Base-by-base conservation (phyloP, 2,113 vertebrate genomes). In the Plestiodon gilberti region DNA sequence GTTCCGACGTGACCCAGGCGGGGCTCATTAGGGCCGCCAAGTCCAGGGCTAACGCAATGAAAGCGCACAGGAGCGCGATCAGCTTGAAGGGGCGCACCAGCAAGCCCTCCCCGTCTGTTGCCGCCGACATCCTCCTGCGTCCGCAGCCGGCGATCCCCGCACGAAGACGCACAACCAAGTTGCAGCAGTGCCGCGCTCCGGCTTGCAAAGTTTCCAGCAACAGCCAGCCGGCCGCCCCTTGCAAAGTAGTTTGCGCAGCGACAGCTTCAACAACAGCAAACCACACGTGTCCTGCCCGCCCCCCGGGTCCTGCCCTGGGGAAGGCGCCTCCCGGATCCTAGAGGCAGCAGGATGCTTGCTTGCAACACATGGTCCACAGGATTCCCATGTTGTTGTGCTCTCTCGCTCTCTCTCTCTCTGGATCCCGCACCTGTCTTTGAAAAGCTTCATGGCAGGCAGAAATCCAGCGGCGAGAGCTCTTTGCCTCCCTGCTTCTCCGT, bases 1-100 rank as follows among this genome's bases (percentile, higher is more conserved):
- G 95, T 1, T 97, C 96, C 18, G 97, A 97, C 22, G 97, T 98
- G 90, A 98, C 97, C 97, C 97, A 97, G 78, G 97, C 96, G 1
- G 97, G 97, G 79, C 97, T 97, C 57, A 97, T 93, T 65, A 97
- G 94, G 52, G 97, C 97, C 61, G 95, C 96, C 89, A 96, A 82
- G 89, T 97, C 97, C 94, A 98, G 43, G 59, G 95, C 95, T 70
- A 97, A 91, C 38, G 97, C 97, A 59, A 97, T 89, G 65, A 97
- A 96, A 55, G 97, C 96, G 88, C 97, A 97, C 23, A 97, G 92
- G 90, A 97, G 92, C 1, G 97, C 97, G 89, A 97, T 95, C 75
- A 97, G 95, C 89, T 97, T 96, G 89, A 97, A 96, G 84, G 97
- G 97, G n/a, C 96, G 95, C 82, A 95, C 94, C 92, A 96, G 94